These are phyloP conservation scores for Drosophila ambigua DNA, from an alignment of 1,140 invertebrate genomes.

Conservation along the genomic window DNA sequence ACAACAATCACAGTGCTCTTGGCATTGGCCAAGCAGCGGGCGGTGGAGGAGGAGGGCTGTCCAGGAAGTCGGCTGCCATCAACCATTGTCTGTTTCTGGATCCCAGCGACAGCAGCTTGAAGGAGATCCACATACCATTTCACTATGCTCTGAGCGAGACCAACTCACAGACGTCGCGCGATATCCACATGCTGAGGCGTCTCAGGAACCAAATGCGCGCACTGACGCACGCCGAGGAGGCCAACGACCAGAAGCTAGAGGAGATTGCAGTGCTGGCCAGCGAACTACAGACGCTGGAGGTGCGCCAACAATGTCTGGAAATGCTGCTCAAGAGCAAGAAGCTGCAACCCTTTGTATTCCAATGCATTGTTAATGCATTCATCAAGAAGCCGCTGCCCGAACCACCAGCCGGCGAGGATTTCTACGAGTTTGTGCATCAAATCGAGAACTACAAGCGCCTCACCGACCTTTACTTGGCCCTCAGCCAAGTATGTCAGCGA, in stretches of 20 bases:
- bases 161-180: constrained; percentile 93
- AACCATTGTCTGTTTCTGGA: constrained; percentile 93
- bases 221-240: constrained; percentile 75
- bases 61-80: constrained; percentile 85
- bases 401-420: constrained; percentile 8
- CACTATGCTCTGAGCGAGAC: constrained; percentile 94
- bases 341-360: constrained; percentile 65
- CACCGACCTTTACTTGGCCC: constrained; percentile 64
- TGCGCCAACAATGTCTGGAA: constrained; percentile 89
- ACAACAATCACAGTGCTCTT: constrained; percentile 91
- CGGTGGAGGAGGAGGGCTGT: constrained; percentile 76
- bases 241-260: constrained; percentile 14
- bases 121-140: constrained; percentile 94
- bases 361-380: constrained; percentile 64
- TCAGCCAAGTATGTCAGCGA: constrained; percentile 29
- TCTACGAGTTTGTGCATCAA: constrained; percentile 46
- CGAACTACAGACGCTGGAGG: constrained; percentile 90
- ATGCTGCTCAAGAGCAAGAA: constrained; percentile 87
- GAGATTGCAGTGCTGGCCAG: constrained; percentile 85
- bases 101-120: constrained; percentile 89
- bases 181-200: constrained; percentile 93
- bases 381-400: constrained; percentile 11
- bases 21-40: constrained; percentile 33
- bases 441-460: constrained; percentile 72
- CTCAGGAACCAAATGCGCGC: constrained; percentile 88